Percentiles rank a stretch among this genome's conserved stretches.
Conservation (phyloP, 2,113 vertebrate genomes). For the Pavo muticus region DNA sequence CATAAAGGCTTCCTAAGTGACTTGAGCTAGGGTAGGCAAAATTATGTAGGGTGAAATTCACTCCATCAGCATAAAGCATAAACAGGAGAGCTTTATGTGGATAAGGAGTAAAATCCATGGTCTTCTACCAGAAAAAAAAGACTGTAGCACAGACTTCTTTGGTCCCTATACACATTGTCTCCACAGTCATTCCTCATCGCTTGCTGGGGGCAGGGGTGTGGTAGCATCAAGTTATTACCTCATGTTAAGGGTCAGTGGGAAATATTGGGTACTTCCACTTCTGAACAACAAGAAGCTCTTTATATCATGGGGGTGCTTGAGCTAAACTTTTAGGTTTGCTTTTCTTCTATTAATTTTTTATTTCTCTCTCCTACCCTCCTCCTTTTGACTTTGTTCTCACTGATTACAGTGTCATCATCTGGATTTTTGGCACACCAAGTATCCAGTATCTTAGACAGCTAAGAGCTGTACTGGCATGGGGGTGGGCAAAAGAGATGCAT, state of each 20-base stretch:
- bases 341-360: background rate
- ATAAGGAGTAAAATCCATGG: conserved; percentile 18
- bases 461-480: background rate
- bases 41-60: conserved; percentile 64
- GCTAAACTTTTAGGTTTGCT: background rate
- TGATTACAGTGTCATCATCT: background rate
- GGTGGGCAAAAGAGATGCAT: background rate
- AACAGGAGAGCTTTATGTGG: conserved; percentile 38
- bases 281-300: background rate
- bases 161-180: background rate
- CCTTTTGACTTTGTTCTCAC: background rate
- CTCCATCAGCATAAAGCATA: conserved; percentile 61
- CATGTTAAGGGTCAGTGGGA: background rate
- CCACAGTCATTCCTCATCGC: background rate
- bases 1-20: conserved; percentile 68
- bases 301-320: background rate
- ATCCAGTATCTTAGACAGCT: background rate
- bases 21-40: conserved; percentile 45
- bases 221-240: background rate
- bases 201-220: background rate
- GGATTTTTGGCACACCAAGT: background rate
- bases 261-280: background rate
- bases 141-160: background rate
- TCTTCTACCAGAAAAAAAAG: conserved; percentile 27
- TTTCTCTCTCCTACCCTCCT: accelerated